Conservation (phyloP, 2,888 invertebrate species). For the Aphodius granarius region DNA sequence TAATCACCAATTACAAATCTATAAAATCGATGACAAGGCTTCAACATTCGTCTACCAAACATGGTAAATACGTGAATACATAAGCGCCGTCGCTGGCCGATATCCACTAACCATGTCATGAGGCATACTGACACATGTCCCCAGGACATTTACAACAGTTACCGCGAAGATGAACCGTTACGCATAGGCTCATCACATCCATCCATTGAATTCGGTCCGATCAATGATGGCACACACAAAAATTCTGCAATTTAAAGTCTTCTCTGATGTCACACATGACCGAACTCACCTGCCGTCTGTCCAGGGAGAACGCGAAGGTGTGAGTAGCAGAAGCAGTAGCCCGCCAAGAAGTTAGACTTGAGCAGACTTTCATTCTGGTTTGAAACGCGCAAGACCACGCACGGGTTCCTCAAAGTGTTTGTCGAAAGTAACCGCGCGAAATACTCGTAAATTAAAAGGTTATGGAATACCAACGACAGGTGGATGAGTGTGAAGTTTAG, state of each 20-base stretch:
- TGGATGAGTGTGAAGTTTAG: slow-evolving; percentile 15
- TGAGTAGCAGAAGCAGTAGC: not conserved
- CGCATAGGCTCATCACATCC: slow-evolving; percentile 2
- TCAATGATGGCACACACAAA: slow-evolving; percentile 19
- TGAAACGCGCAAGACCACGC: slow-evolving; percentile 12
- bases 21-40: not conserved
- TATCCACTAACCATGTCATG: not conserved
- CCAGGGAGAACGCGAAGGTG: not conserved
- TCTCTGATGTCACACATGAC: slow-evolving; percentile 32
- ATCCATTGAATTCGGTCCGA: slow-evolving; percentile 9
- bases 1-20: not conserved
- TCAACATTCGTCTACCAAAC: not conserved
- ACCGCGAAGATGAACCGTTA: slow-evolving; percentile 29
- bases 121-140: slow-evolving; percentile 30
- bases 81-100: not conserved
- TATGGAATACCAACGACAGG: not conserved
- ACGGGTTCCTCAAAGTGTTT: slow-evolving; percentile 1
- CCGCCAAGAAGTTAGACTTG: slow-evolving; percentile 7
- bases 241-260: slow-evolving; percentile 27
- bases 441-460: slow-evolving; percentile 2
- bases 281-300: slow-evolving; percentile 33
- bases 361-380: slow-evolving; percentile 37
- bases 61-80: not conserved
- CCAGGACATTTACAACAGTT: slow-evolving; percentile 32
- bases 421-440: not conserved